Percentiles rank a stretch among this genome's conserved stretches.
Conservation (phyloP, 2,888 invertebrate genomes). For the Amphipoea oculea region DNA sequence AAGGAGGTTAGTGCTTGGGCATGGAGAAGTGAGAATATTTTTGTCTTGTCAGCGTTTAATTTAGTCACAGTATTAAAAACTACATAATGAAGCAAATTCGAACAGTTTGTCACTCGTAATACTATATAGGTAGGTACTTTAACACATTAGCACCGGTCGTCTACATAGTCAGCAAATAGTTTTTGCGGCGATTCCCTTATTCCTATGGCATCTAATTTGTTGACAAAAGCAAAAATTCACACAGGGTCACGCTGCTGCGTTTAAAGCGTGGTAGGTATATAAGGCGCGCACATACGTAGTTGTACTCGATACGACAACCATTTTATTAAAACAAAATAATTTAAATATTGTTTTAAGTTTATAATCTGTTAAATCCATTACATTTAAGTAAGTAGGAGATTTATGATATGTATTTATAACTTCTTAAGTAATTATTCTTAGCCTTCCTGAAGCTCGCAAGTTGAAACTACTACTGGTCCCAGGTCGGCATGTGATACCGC, state of each 20-base stretch:
- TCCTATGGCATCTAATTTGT: not conserved
- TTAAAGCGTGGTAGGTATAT: no score
- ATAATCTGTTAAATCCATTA: not conserved
- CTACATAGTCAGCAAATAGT: not conserved
- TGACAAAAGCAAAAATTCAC: not conserved
- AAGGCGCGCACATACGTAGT: not conserved
- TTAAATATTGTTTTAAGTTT: not conserved
- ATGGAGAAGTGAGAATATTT: no score
- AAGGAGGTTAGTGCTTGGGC: not conserved
- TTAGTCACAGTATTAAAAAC: not conserved
- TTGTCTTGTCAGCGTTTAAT: not conserved
- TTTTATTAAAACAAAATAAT: not conserved
- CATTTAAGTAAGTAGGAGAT: not conserved
- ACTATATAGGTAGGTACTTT: not conserved
- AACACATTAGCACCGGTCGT: not conserved
- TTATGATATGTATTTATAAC: not conserved
- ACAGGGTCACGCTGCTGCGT: not conserved
- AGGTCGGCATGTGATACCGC: not conserved
- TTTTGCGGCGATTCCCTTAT: not conserved
- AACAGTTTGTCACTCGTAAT: not conserved
- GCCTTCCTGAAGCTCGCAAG: no score
- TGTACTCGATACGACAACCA: not conserved
- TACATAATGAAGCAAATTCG: not conserved
- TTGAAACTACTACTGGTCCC: not conserved
- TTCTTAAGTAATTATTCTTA: not conserved